Conservation (phyloP, 2,113 vertebrate species). For the Apistogramma diplotaenia region DNA sequence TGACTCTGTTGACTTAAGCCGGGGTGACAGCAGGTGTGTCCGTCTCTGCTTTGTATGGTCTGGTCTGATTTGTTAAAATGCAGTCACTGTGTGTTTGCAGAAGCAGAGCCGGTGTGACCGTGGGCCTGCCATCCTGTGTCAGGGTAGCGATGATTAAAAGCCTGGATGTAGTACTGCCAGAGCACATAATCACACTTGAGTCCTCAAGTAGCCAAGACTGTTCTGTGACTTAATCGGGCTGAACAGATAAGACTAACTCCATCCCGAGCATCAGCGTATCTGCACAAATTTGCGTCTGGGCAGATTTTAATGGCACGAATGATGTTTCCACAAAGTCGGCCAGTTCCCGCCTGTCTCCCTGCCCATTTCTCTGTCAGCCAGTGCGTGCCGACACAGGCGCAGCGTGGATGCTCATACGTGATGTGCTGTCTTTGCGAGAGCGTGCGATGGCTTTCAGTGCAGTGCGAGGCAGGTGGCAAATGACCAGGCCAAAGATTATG, state of each 20-base stretch:
- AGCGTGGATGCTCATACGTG: conserved; percentile 12
- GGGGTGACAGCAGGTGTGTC: conserved; percentile 32
- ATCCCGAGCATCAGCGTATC: neutral
- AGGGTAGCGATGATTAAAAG: conserved; percentile 7
- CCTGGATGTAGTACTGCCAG: neutral
- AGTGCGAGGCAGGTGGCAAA: neutral
- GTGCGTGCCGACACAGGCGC: conserved; percentile 21
- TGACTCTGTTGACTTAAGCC: conserved; percentile 23
- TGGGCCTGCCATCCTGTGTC: neutral
- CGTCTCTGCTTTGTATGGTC: conserved; percentile 12
- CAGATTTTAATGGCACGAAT: neutral
- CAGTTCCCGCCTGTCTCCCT: neutral
- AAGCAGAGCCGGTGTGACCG: conserved; percentile 11
- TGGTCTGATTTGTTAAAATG: conserved; percentile 10
- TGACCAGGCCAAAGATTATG: conserved; percentile 35
- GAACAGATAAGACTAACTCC: neutral
- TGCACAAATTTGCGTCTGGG: neutral
- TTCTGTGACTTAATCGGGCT: conserved; percentile 1
- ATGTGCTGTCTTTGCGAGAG: conserved; percentile 1
- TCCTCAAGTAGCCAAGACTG: neutral
- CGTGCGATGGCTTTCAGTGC: neutral
- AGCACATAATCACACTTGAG: conserved; percentile 23
- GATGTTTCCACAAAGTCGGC: neutral
- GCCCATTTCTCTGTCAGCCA: neutral
- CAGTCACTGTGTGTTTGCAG: conserved; percentile 28